Conservation (phyloP, 2,113 vertebrate species). For the Etheostoma cragini region DNA sequence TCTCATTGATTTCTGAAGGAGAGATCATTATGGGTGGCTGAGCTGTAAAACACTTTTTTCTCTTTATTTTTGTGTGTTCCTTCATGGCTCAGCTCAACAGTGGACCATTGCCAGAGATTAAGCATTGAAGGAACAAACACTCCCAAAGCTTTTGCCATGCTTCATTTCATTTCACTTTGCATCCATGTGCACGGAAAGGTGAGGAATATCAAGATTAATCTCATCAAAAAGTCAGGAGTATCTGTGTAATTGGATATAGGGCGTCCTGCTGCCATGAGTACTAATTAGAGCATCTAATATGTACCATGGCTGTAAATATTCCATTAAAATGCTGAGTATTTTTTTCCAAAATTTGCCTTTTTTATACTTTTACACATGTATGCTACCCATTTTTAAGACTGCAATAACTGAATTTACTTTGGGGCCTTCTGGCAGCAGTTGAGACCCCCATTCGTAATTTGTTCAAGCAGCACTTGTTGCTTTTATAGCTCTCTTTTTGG, state of each 20-base stretch:
- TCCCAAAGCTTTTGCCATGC: constrained; percentile 4
- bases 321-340: no score
- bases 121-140: constrained; percentile 14
- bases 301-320: no score
- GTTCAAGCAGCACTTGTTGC: no score
- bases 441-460: no score
- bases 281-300: no score
- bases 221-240: neutral
- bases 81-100: constrained; percentile 34
- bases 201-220: neutral
- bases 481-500: no score
- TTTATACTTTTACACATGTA: no score
- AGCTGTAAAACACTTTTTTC: constrained; percentile 40
- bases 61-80: constrained; percentile 6
- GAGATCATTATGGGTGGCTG: constrained; percentile 52
- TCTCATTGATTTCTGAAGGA: constrained; percentile 59
- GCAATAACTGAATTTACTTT: no score
- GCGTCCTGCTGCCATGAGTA: neutral
- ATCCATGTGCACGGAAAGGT: neutral
- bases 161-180: constrained; percentile 1
- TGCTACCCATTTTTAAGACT: no score
- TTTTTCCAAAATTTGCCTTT: no score
- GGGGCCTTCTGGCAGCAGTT: no score
- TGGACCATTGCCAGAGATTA: constrained; percentile 29
- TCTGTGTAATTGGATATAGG: neutral